Evolutionary conservation across 2,797 vertebrate species (phyloP), one percentile per base, ranked within the genome.

Genomic region (Melanotaenia boesemani): DNA sequence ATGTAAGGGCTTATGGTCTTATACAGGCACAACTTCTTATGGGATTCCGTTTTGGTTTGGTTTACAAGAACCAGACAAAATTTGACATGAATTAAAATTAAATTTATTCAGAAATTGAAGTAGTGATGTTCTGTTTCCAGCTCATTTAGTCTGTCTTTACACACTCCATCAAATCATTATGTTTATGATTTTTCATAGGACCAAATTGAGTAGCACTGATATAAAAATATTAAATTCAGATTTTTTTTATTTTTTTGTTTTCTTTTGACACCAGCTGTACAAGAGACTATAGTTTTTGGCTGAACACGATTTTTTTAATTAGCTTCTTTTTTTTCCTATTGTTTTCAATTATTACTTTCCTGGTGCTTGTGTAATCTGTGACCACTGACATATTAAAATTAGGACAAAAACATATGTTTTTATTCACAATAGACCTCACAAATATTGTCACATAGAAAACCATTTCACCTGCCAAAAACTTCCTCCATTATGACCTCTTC

Each of bases 401-500:
- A 56, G 12, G 63, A 44, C 66, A 67, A 44, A 11, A 39, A 39
- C 11, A 39, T 71, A 59, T 71, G 62, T 72, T 61, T 67, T 62
- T 76, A 78, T 77, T 84, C 52, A 80, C 66, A 52, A 71, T 76
- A 57, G 78, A 89, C 73, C 63, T 60, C 4, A 39, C 74, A 83
- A 81, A 77, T 73, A 36, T 65, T 74, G 11, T 60, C 76, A 86
- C 70, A 82, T 32, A 80, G 68, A 77, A 83, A 50, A 87, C 83
- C 77, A 88, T 78, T 72, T 65, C 68, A 86, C 90, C 77, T 84
- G 75, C 59, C 62, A 64, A 70, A 89, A 88, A 85, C 52, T 28
- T 80, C 36, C 60, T 76, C 68, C 67, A 79, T 68, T 67, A 77
- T 71, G 82, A 86, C 76, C 77, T 61, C 77, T 89, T 84, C 58